Conservation (phyloP, 1,140 invertebrate species). For the Drosophila nebulosa region DNA sequence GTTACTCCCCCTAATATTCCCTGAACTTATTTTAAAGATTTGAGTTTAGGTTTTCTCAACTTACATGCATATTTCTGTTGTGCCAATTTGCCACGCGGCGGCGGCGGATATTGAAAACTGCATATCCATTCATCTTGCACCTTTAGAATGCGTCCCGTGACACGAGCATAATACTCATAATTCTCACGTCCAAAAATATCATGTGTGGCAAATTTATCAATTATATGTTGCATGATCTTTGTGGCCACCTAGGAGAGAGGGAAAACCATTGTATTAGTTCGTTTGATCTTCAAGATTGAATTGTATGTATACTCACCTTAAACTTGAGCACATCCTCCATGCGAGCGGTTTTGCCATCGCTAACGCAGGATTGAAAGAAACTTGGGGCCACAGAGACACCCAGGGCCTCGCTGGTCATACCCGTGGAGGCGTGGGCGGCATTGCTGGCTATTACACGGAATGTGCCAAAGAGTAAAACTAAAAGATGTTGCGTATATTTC, state of each 20-base stretch:
- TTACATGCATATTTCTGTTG: slow-evolving; percentile 86
- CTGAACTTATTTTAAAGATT: no score
- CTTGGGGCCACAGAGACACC: slow-evolving; percentile 98
- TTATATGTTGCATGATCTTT: slow-evolving; percentile 96
- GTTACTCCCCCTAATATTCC: no score
- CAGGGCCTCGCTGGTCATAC: slow-evolving; percentile 98
- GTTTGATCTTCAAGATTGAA: neutral
- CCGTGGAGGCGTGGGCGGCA: slow-evolving; percentile 92
- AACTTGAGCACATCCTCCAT: slow-evolving; percentile 97
- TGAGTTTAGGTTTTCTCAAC: no score
- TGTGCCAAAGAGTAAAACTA: slow-evolving; percentile 98
- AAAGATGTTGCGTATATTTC: slow-evolving; percentile 93
- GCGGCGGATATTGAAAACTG: slow-evolving; percentile 94
- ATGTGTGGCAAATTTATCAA: slow-evolving; percentile 97
- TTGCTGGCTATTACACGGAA: slow-evolving; percentile 97
- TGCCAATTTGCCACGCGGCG: slow-evolving; percentile 83
- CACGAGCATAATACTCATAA: slow-evolving; percentile 98
- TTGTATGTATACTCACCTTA: slow-evolving; percentile 86
- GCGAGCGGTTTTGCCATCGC: slow-evolving; percentile 94
- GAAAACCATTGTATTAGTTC: neutral
- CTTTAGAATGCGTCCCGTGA: slow-evolving; percentile 94
- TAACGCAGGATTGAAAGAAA: slow-evolving; percentile 98
- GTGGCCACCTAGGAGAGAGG: slow-evolving; percentile 89
- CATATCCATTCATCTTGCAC: slow-evolving; percentile 97
- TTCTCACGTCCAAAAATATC: slow-evolving; percentile 97